phyloP scores from a whole-genome alignment of 2,797 vertebrate species.

The Tinamus major region DNA sequence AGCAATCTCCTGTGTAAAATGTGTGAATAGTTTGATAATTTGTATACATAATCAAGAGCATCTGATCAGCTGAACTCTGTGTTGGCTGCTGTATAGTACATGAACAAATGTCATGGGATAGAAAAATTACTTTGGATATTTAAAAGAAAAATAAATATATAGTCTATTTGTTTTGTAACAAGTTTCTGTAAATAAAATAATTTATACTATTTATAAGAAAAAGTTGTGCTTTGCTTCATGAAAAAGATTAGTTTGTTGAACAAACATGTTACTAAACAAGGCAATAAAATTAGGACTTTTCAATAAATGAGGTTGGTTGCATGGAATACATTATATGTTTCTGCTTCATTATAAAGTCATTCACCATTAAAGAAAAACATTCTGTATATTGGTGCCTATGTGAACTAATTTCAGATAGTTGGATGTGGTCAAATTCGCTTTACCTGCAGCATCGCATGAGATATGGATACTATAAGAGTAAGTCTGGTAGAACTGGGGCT shows the following conservation, averaged over 20 bases:
- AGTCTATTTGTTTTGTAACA: slow-evolving; percentile 99
- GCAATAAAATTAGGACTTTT: slow-evolving; percentile 84
- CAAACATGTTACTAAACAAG: slow-evolving; percentile 82
- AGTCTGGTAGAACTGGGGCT: rapidly evolving
- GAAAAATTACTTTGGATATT: slow-evolving; percentile 98
- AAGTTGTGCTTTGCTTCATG: slow-evolving; percentile 87
- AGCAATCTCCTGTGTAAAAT: slow-evolving; percentile 92
- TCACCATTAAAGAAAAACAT: slow-evolving; percentile 49
- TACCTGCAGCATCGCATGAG: not conserved
- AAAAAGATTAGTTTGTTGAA: slow-evolving; percentile 82
- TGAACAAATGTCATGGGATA: slow-evolving; percentile 99
- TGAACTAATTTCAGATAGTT: slow-evolving; percentile 56
- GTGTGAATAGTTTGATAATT: slow-evolving; percentile 93
- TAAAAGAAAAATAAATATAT: slow-evolving; percentile 99
- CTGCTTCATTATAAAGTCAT: slow-evolving; percentile 71
- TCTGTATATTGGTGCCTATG: slow-evolving; percentile 17
- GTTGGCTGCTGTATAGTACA: slow-evolving; percentile 99
- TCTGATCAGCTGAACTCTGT: slow-evolving; percentile 97
- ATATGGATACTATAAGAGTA: rapidly evolving
- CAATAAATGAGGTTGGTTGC: slow-evolving; percentile 82
- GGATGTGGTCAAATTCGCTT: not conserved
- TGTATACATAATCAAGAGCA: slow-evolving; percentile 95
- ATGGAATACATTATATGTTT: slow-evolving; percentile 76
- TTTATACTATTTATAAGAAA: slow-evolving; percentile 99
- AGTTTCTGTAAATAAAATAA: slow-evolving; percentile 99